These are phyloP conservation scores for Chesias legatella DNA, from an alignment of 2,888 invertebrate species.

Conservation along the genomic window DNA sequence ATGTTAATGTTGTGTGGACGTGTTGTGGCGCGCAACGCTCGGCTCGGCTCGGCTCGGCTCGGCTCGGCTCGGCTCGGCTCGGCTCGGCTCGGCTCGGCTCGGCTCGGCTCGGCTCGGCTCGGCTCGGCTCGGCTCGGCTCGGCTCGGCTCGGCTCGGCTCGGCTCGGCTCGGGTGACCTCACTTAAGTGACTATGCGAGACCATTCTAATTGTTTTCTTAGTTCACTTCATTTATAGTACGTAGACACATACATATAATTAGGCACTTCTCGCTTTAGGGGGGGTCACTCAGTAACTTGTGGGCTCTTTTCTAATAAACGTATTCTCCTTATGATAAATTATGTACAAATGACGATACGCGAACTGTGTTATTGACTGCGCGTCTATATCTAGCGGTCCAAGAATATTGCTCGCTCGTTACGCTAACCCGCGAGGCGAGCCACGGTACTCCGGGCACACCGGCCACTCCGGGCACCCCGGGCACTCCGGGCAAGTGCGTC, in stretches of 20 bases:
- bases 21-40: too few species aligned
- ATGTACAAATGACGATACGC: slow-evolving; percentile 21
- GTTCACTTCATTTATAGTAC: slow-evolving; percentile 13
- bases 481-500: too few species aligned
- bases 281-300: slow-evolving; percentile 16
- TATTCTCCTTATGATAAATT: slow-evolving; percentile 13
- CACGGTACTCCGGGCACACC: background rate
- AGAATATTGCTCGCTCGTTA: slow-evolving; percentile 13
- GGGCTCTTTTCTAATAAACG: slow-evolving; percentile 11
- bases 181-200: slow-evolving; percentile 17
- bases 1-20: background rate
- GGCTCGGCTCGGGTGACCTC: slow-evolving; percentile 6
- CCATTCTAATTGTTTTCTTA: slow-evolving; percentile 14
- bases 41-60: background rate
- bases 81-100: background rate
- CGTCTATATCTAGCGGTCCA: slow-evolving; percentile 19
- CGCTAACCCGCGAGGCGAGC: slow-evolving; percentile 1
- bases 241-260: slow-evolving; percentile 4
- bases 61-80: background rate
- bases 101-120: background rate
- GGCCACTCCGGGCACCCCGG: background rate
- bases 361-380: slow-evolving; percentile 12
- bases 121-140: background rate
- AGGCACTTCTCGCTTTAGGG: slow-evolving; percentile 17
- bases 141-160: background rate